phyloP scores from a whole-genome alignment of 2,113 vertebrate species.

The Tyrannus savana region DNA sequence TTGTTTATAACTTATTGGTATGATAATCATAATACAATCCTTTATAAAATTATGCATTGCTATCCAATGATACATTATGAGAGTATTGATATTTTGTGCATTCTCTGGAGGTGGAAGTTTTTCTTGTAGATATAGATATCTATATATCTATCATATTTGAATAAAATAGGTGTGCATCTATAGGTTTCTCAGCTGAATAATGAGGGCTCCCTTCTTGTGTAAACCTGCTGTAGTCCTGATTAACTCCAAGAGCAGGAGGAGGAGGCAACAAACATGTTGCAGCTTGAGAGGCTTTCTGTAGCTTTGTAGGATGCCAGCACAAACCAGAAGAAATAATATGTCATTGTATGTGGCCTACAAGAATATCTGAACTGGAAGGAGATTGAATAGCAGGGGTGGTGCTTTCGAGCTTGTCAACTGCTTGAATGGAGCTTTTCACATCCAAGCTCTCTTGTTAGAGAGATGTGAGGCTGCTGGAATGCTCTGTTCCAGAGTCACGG shows the following conservation, averaged over 20 bases:
- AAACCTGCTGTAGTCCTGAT: background rate
- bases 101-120: background rate
- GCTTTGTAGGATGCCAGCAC: background rate
- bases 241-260: background rate
- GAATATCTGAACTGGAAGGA: background rate
- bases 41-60: background rate
- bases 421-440: background rate
- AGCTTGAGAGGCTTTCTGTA: background rate
- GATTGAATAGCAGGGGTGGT: background rate
- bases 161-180: background rate
- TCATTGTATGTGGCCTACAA: background rate
- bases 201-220: background rate
- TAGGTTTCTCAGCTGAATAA: background rate
- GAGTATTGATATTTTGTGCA: background rate
- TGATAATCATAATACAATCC: background rate
- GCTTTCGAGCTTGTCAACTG: background rate
- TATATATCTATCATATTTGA: background rate
- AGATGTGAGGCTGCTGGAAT: accelerated
- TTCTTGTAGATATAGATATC: background rate
- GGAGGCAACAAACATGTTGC: background rate
- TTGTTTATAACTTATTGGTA: background rate
- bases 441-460: background rate
- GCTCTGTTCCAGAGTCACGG: accelerated
- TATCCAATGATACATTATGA: background rate
- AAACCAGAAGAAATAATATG: background rate